These are phyloP conservation scores for Tragelaphus scriptus DNA, from an alignment of 2,113 vertebrate genomes.

Conservation along the genomic window DNA sequence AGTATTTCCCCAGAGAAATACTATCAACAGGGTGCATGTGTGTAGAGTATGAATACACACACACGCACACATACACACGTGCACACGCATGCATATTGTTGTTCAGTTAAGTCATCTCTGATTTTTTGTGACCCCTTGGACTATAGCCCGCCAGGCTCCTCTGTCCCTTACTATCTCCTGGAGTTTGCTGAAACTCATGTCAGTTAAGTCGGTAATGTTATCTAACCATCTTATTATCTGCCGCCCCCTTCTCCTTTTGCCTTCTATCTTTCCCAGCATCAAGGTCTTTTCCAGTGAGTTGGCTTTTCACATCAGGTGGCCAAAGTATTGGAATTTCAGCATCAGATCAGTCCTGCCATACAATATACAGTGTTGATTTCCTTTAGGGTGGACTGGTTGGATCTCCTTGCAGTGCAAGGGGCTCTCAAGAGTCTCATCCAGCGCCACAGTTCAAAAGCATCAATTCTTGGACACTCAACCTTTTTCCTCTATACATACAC, in stretches of 20 bases:
- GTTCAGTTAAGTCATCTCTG: not conserved
- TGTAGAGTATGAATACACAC: not conserved
- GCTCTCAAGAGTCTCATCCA: not conserved
- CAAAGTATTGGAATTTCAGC: not conserved
- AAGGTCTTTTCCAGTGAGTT: not conserved
- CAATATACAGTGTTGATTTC: not conserved
- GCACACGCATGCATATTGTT: rapidly evolving
- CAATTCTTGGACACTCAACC: not conserved
- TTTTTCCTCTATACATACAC: not conserved
- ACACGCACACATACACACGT: rapidly evolving
- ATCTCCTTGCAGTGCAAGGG: not conserved
- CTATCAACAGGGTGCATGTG: not conserved
- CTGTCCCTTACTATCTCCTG: not conserved
- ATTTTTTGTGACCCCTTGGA: not conserved
- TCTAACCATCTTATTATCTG: not conserved
- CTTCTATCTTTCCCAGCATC: not conserved
- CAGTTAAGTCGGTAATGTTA: not conserved
- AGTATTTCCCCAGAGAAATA: not conserved
- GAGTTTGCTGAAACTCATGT: not conserved
- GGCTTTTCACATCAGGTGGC: not conserved
- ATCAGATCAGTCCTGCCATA: not conserved
- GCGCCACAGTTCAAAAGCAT: not conserved
- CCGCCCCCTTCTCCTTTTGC: not conserved
- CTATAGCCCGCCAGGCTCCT: not conserved
- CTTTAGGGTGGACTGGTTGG: not conserved